Percentiles rank a stretch among this genome's conserved stretches.
Conservation (phyloP, 1,140 invertebrate species). For the Ericerus pela region DNA sequence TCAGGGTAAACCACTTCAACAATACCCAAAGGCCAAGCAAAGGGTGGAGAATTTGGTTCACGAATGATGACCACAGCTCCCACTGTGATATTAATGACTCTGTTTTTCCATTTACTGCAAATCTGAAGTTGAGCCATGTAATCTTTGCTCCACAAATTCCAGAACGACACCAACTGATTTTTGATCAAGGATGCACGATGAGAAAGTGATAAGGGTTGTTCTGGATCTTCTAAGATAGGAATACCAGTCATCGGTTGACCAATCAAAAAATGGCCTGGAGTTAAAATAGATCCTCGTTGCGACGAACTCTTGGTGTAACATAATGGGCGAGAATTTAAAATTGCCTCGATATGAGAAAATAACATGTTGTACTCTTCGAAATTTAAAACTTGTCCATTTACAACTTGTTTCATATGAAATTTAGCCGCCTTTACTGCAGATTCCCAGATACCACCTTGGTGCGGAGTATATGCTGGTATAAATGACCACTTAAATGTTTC, state of each 20-base stretch:
- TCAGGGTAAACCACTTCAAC: too few species aligned
- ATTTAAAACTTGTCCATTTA: background rate
- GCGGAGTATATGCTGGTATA: conserved; percentile 16
- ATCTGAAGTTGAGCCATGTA: background rate
- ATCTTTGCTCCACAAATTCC: background rate
- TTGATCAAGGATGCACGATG: background rate
- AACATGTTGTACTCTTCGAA: background rate
- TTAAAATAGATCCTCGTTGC: background rate
- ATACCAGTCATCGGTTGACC: background rate
- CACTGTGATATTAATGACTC: background rate
- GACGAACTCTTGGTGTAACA: background rate
- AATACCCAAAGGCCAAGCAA: background rate
- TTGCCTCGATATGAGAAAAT: background rate
- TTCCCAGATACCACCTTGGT: conserved; percentile 15
- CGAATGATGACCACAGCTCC: background rate
- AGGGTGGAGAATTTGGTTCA: background rate
- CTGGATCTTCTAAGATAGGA: background rate
- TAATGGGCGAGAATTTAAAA: background rate
- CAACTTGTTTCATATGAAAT: conserved; percentile 9
- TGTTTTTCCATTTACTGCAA: background rate
- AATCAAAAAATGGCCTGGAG: conserved; percentile 4
- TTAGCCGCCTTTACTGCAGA: conserved; percentile 9
- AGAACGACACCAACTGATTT: background rate
- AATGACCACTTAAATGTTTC: conserved; percentile 14
- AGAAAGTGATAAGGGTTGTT: background rate